phyloP scores from a whole-genome alignment of 2,888 invertebrate species.

The Julus scandinavius region DNA sequence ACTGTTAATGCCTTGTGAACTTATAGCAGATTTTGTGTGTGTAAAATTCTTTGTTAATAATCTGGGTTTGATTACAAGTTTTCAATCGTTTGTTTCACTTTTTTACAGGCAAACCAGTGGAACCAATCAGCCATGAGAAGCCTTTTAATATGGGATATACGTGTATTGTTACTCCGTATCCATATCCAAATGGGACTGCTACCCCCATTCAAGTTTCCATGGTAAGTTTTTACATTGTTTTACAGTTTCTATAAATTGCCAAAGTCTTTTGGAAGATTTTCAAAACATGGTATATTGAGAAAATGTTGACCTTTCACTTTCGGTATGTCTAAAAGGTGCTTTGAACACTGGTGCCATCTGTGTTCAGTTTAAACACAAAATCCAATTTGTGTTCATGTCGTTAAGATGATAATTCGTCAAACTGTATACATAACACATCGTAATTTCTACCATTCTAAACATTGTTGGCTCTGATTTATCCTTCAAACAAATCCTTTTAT shows the following conservation, averaged over 20 bases:
- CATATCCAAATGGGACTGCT: constrained; percentile 88
- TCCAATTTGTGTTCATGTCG: too few relatives aligned
- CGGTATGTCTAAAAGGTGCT: not conserved
- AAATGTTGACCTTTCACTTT: too few relatives aligned
- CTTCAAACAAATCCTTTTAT: not conserved
- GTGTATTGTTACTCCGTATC: constrained; percentile 83
- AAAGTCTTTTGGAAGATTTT: not conserved
- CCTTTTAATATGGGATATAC: constrained; percentile 89
- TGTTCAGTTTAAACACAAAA: not conserved
- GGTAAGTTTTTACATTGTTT: constrained; percentile 72
- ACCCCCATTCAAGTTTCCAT: constrained; percentile 87
- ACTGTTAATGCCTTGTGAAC: not conserved
- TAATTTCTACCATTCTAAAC: not conserved
- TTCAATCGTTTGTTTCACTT: constrained; percentile 37
- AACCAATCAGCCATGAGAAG: constrained; percentile 80
- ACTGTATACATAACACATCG: not conserved
- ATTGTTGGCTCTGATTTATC: constrained; percentile 37
- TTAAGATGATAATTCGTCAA: not conserved
- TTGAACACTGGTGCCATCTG: not conserved
- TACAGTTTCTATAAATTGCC: not conserved
- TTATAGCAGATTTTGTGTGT: not conserved
- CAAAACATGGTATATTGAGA: not conserved
- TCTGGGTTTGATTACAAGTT: not conserved
- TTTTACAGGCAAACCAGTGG: constrained; percentile 68
- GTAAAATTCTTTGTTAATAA: not conserved